phyloP scores from a whole-genome alignment of 2,888 invertebrate genomes.

The Aleiodes testaceus region DNA sequence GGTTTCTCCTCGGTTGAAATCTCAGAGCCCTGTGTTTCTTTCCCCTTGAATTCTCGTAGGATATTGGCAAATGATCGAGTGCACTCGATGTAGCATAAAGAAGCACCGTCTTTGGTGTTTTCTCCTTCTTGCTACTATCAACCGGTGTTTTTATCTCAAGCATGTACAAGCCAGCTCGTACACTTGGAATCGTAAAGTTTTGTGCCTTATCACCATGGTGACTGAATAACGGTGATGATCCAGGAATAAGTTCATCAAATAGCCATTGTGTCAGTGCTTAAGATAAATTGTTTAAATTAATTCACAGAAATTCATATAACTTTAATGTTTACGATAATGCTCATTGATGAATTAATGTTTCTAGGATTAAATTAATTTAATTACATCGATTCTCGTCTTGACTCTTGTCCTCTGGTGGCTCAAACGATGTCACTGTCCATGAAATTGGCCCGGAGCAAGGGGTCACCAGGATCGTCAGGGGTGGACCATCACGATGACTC shows the following conservation, averaged over 20 bases:
- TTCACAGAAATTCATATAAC: no score
- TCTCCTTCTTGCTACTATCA: constrained; percentile 41
- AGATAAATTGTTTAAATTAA: no score
- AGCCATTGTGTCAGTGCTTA: constrained; percentile 64
- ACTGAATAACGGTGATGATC: constrained; percentile 66
- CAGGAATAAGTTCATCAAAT: constrained; percentile 67
- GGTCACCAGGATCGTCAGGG: constrained; percentile 69
- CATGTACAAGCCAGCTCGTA: constrained; percentile 68
- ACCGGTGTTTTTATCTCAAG: constrained; percentile 68
- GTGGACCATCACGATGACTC: constrained; percentile 68
- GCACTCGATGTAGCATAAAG: constrained; percentile 68
- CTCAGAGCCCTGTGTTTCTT: constrained; percentile 63
- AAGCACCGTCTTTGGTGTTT: constrained; percentile 65
- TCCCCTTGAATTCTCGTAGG: constrained; percentile 54
- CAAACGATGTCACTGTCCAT: constrained; percentile 70
- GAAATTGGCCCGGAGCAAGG: constrained; percentile 70
- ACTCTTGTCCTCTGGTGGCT: constrained; percentile 66
- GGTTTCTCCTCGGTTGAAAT: constrained; percentile 68
- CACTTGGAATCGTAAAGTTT: constrained; percentile 68
- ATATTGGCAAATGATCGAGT: constrained; percentile 61
- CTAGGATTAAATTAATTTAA: constrained; percentile 36
- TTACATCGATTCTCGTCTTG: constrained; percentile 65
- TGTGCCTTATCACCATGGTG: constrained; percentile 68
- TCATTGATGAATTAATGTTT: constrained; percentile 43
- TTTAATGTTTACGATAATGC: constrained; percentile 39